A percentile compares a stretch with the other conserved stretches of the same genome.
Conservation (phyloP, 2,888 invertebrate species). For the Corbicula japonica region DNA sequence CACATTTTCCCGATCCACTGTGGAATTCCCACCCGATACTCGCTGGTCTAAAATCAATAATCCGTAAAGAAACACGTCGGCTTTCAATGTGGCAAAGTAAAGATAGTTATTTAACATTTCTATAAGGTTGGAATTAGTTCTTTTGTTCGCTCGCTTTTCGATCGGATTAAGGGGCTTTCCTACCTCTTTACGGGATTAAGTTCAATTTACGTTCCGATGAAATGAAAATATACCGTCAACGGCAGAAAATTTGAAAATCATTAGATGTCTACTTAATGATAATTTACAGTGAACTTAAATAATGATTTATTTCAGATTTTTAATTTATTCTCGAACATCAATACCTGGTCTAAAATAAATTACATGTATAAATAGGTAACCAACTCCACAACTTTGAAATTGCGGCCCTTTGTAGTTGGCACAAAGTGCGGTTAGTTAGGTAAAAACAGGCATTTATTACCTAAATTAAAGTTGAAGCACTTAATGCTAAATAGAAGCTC, state of each 20-base stretch:
- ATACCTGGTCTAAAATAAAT: conserved; percentile 45
- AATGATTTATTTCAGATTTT: conserved; percentile 50
- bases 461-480: too few relatives aligned
- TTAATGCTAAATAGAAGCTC: too few relatives aligned
- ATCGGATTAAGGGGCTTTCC: conserved; percentile 51
- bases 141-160: conserved; percentile 56
- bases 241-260: conserved; percentile 43
- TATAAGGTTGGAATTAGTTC: conserved; percentile 52
- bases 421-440: too few relatives aligned
- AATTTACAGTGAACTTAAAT: conserved; percentile 54
- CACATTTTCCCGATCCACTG: conserved; percentile 38
- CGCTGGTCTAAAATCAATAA: conserved; percentile 52
- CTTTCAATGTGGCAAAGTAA: conserved; percentile 46
- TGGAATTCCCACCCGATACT: conserved; percentile 57
- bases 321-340: conserved; percentile 29
- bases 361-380: conserved; percentile 48
- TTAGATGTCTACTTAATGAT: conserved; percentile 53
- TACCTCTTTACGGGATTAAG: conserved; percentile 55
- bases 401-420: background rate
- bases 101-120: conserved; percentile 59
- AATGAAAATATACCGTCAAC: conserved; percentile 53
- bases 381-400: background rate
- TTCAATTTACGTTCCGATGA: conserved; percentile 51
- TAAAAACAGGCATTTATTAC: too few relatives aligned
- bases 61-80: conserved; percentile 52